Conservation (phyloP, 2,888 invertebrate genomes). For the Drosophila greeni region DNA sequence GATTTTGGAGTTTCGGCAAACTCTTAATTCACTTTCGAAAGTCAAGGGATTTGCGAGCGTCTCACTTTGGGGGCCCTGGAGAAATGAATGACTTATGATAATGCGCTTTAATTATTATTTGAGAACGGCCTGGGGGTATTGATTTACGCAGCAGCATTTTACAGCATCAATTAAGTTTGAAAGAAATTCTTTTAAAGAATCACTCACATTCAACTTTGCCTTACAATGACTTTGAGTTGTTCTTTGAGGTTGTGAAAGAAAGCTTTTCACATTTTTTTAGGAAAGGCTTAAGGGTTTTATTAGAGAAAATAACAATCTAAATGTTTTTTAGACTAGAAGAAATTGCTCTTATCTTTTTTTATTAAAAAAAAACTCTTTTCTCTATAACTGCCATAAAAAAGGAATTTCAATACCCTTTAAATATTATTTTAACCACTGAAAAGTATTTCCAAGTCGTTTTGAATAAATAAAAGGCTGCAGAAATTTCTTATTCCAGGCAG, state of each 20-base stretch:
- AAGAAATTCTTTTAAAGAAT: no score
- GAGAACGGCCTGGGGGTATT: background rate
- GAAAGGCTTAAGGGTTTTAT: background rate
- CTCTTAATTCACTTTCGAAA: slow-evolving; percentile 37
- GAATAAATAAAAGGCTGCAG: background rate
- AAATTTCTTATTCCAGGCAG: background rate
- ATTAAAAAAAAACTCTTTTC: no score
- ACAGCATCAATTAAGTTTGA: slow-evolving; percentile 5
- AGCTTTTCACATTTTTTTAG: background rate
- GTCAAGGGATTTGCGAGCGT: slow-evolving; percentile 16
- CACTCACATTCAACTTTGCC: background rate
- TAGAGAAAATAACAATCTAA: no score
- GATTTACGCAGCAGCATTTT: background rate
- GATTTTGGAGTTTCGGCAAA: slow-evolving; percentile 57
- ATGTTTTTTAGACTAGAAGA: no score
- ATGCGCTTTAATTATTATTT: slow-evolving; percentile 31
- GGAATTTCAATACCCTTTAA: background rate
- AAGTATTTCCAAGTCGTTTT: background rate
- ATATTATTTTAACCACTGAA: background rate
- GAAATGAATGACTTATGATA: slow-evolving; percentile 22
- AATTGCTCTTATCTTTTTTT: no score
- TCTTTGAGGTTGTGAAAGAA: background rate
- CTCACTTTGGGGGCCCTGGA: background rate
- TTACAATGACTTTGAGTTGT: background rate
- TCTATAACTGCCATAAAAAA: no score